These are phyloP conservation scores for Nasonia oneida DNA, from an alignment of 2,888 invertebrate species.

Conservation along the genomic window DNA sequence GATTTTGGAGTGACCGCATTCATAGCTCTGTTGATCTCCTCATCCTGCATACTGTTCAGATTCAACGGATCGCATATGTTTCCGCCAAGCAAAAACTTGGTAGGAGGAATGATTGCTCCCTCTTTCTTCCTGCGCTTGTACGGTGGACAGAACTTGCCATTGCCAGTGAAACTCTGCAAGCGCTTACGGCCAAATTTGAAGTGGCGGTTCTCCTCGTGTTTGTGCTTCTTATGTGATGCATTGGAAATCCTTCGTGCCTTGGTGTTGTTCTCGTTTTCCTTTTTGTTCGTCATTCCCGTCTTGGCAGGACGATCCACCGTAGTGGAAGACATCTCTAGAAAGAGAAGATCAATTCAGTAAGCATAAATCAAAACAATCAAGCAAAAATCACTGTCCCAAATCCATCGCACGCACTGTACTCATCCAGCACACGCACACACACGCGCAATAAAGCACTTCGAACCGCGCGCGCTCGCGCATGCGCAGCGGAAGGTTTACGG, in stretches of 20 bases:
- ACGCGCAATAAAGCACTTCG: background rate
- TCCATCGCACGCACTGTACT: too few relatives aligned
- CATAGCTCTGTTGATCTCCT: conserved; percentile 88
- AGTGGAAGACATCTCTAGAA: conserved; percentile 78
- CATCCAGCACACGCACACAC: background rate
- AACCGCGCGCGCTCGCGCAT: conserved; percentile 45
- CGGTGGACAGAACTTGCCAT: conserved; percentile 87
- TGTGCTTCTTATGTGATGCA: conserved; percentile 75
- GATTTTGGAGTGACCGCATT: conserved; percentile 96
- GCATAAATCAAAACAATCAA: background rate
- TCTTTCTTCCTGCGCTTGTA: conserved; percentile 88
- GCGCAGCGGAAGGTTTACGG: conserved; percentile 23
- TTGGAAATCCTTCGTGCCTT: conserved; percentile 72
- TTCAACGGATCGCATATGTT: conserved; percentile 97
- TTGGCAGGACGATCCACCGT: conserved; percentile 79
- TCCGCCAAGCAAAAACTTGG: conserved; percentile 95
- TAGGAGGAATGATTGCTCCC: conserved; percentile 90
- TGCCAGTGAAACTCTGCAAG: conserved; percentile 84
- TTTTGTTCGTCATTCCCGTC: conserved; percentile 72
- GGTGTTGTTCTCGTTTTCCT: conserved; percentile 70
- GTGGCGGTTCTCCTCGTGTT: conserved; percentile 76
- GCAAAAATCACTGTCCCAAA: too few relatives aligned
- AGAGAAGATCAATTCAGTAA: background rate
- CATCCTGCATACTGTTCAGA: conserved; percentile 93
- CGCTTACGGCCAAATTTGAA: conserved; percentile 82